A percentile compares a stretch with the other conserved stretches of the same genome.
These are phyloP conservation scores for Epinephelus lanceolatus DNA, from an alignment of 2,113 vertebrate species.

Conservation along the genomic window DNA sequence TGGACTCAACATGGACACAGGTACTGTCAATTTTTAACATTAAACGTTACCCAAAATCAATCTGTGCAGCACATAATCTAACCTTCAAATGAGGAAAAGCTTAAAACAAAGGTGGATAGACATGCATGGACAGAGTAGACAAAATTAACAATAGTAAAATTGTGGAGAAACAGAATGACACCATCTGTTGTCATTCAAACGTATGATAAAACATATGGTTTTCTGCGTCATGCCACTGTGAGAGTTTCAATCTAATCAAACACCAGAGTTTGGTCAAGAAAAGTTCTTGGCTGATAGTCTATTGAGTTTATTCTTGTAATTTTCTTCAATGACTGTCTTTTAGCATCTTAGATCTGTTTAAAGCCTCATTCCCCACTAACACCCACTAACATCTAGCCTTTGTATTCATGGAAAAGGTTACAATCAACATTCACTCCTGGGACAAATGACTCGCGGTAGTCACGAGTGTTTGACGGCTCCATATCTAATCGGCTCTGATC, in stretches of 20 bases:
- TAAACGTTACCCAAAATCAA: not conserved
- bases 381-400: too few relatives aligned
- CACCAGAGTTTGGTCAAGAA: not conserved
- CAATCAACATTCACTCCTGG: too few relatives aligned
- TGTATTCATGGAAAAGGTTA: too few relatives aligned
- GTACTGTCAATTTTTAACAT: conserved; percentile 77
- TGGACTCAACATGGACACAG: conserved; percentile 94
- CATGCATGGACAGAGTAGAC: not conserved
- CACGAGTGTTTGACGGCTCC: too few relatives aligned
- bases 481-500: too few relatives aligned
- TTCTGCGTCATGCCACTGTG: too few relatives aligned
- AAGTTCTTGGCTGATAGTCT: not conserved
- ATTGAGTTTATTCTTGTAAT: not conserved
- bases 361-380: too few relatives aligned
- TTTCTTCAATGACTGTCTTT: not conserved
- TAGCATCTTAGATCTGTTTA: not conserved
- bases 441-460: too few relatives aligned
- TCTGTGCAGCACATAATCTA: not conserved
- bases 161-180: not conserved
- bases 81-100: not conserved
- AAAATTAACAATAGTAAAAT: not conserved
- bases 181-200: not conserved
- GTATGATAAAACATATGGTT: not conserved
- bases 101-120: not conserved
- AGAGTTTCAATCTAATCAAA: too few relatives aligned